A percentile compares a stretch with the other conserved stretches of the same genome.
Conservation (phyloP, 1,140 invertebrate species). For the Bicyclus anynana region DNA sequence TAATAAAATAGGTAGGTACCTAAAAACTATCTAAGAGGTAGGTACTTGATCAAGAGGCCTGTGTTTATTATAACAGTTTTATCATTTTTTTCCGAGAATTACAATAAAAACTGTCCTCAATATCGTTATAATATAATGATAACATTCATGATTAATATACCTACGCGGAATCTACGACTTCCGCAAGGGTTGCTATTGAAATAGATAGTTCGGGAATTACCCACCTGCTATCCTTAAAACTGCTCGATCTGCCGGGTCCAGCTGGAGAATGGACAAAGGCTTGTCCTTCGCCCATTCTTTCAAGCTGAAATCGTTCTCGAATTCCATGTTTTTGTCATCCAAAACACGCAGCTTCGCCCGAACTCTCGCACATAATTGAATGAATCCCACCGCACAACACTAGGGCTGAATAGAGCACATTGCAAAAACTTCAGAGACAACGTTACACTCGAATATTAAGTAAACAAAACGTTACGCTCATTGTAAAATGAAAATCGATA, state of each 20-base stretch:
- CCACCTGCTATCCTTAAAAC: conserved; percentile 97
- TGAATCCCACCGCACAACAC: conserved; percentile 64
- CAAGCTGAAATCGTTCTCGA: conserved; percentile 89
- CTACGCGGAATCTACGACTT: conserved; percentile 13
- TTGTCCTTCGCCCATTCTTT: conserved; percentile 98
- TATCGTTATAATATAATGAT: conserved; percentile 17
- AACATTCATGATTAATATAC: conserved; percentile 22
- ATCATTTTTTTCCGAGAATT: conserved; percentile 2
- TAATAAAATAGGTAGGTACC: conserved; percentile 9
- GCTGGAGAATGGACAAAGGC: conserved; percentile 95
- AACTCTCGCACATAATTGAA: conserved; percentile 72
- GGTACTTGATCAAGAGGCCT: too few species aligned
- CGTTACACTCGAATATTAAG: conserved; percentile 60
- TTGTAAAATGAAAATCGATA: conserved; percentile 75
- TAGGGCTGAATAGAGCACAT: conserved; percentile 56
- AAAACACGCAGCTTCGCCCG: conserved; percentile 70
- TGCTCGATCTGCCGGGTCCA: conserved; percentile 95
- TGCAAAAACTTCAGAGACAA: conserved; percentile 45
- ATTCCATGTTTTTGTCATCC: conserved; percentile 84
- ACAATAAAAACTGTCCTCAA: conserved; percentile 5
- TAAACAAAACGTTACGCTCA: conserved; percentile 73
- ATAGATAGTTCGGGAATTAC: conserved; percentile 28
- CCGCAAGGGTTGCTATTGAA: neutral
- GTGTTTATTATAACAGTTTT: conserved; percentile 12
- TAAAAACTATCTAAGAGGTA: neutral